A percentile compares a stretch with the other conserved stretches of the same genome.
Evolutionary conservation across 2,113 vertebrate genomes (phyloP).

Genomic region (Phaethornis superciliosus): DNA sequence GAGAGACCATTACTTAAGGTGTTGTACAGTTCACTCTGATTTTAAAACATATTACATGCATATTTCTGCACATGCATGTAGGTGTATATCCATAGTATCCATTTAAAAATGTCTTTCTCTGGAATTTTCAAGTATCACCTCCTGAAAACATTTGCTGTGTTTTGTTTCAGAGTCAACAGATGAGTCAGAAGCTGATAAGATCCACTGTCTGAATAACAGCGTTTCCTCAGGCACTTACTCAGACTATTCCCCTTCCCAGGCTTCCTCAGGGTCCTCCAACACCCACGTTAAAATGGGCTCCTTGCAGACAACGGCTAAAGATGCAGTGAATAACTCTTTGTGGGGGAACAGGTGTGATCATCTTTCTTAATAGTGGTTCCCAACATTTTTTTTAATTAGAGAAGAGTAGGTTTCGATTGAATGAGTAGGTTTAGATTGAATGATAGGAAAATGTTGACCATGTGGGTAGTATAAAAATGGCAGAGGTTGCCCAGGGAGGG

Average conservation of each 20-base stretch:
- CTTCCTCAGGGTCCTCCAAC: conserved; percentile 97
- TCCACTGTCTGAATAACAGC: conserved; percentile 98
- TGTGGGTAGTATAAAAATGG: too few relatives aligned
- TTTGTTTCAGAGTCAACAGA: conserved; percentile 93
- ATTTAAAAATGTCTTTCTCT: neutral
- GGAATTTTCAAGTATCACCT: neutral
- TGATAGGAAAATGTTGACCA: too few relatives aligned
- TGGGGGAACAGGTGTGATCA: conserved; percentile 95
- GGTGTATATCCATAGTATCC: fast-evolving
- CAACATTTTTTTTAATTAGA: too few relatives aligned
- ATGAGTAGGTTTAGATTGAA: too few relatives aligned
- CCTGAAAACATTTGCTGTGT: conserved; percentile 40
- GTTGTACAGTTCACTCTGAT: neutral
- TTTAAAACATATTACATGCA: fast-evolving
- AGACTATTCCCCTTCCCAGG: conserved; percentile 98
- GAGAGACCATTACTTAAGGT: neutral
- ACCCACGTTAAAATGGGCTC: conserved; percentile 87
- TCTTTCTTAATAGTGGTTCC: neutral
- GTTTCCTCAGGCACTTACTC: conserved; percentile 99
- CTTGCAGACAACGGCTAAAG: conserved; percentile 88
- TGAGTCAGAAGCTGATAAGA: conserved; percentile 96
- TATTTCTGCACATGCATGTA: fast-evolving
- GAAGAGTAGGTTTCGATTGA: too few relatives aligned
- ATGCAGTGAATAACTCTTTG: conserved; percentile 90
- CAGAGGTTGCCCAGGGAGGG: too few relatives aligned